A percentile compares a stretch with the other conserved stretches of the same genome.
These are phyloP conservation scores for Cherax quadricarinatus DNA, from an alignment of 1,140 invertebrate genomes.

Conservation along the genomic window DNA sequence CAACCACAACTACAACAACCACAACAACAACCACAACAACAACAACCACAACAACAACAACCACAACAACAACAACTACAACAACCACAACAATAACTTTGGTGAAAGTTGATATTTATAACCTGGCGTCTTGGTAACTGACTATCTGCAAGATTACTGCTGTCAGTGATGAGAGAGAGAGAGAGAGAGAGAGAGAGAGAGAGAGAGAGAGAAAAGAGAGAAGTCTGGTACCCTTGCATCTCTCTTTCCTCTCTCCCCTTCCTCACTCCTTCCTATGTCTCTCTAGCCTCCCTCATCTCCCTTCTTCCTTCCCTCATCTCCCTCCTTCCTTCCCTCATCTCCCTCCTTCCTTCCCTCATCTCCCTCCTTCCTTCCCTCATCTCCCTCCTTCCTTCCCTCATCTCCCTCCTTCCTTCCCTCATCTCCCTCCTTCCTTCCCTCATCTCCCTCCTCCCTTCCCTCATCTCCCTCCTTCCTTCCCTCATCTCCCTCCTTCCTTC, in stretches of 20 bases:
- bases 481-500: background rate
- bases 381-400: background rate
- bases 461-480: background rate
- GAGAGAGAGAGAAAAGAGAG: constrained; percentile 23
- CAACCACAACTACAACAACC: no score
- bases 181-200: constrained; percentile 25
- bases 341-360: background rate
- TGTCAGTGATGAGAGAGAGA: background rate
- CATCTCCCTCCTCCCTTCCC: background rate
- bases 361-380: no score
- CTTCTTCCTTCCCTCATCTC: no score
- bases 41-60: no score
- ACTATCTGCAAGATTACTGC: background rate
- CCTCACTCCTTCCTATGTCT: no score
- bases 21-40: no score
- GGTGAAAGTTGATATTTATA: no score
- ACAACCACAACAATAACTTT: no score
- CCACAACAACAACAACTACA: no score
- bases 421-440: background rate
- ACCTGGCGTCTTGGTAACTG: no score
- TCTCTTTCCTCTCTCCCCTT: background rate
- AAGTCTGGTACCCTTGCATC: background rate
- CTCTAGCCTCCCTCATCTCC: no score
- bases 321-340: no score
- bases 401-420: background rate